Evolutionary conservation across 2,113 vertebrate genomes (phyloP).

Genomic region (Pelvicachromis taeniatus): DNA sequence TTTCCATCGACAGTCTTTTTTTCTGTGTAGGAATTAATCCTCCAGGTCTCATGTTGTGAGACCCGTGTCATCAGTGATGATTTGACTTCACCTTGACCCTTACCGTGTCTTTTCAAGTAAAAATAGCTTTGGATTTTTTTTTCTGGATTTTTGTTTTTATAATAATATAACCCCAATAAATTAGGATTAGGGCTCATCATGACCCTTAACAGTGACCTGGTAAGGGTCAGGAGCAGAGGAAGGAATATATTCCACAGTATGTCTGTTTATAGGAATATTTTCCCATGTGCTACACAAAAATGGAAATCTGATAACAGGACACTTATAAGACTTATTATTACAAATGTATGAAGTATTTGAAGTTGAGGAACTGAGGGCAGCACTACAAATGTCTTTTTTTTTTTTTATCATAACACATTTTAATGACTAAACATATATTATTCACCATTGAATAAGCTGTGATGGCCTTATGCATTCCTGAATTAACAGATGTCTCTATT

Average conservation of each 20-base stretch:
- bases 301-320: neutral
- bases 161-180: too few relatives aligned
- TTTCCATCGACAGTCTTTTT: too few relatives aligned
- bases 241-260: neutral
- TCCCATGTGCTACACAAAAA: neutral
- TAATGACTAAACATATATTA: neutral
- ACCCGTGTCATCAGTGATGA: neutral
- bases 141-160: too few relatives aligned
- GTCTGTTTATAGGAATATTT: neutral
- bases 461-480: too few relatives aligned
- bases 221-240: too few relatives aligned
- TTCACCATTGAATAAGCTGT: rapidly evolving
- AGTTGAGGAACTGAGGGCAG: too few relatives aligned
- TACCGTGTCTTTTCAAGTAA: neutral
- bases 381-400: neutral
- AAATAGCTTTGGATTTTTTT: too few relatives aligned
- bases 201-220: too few relatives aligned
- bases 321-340: too few relatives aligned
- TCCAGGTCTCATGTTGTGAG: neutral
- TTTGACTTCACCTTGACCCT: neutral
- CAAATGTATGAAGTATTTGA: rapidly evolving
- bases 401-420: rapidly evolving
- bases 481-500: neutral
- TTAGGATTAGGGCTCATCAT: too few relatives aligned
- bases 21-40: neutral